Evolutionary conservation across 2,113 vertebrate species (phyloP).

Genomic region (Chaetura pelagica): DNA sequence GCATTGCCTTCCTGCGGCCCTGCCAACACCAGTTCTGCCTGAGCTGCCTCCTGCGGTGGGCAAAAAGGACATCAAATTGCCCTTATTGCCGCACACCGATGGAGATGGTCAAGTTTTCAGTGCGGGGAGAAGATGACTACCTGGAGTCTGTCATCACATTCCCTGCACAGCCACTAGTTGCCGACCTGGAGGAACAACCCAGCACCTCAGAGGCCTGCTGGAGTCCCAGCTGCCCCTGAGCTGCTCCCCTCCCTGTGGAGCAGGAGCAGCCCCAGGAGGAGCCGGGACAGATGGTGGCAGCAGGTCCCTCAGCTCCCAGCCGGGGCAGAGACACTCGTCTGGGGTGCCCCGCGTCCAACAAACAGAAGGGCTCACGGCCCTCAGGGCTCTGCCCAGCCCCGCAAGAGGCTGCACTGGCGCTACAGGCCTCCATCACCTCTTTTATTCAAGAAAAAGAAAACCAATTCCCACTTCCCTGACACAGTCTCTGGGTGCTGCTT

Average conservation of each 20-base stretch:
- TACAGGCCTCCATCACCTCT: rapidly evolving
- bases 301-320: neutral
- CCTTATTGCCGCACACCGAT: too few species aligned
- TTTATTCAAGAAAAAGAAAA: neutral
- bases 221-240: rapidly evolving
- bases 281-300: rapidly evolving
- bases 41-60: too few species aligned
- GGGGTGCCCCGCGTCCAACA: rapidly evolving
- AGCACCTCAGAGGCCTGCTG: rapidly evolving
- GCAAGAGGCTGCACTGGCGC: rapidly evolving
- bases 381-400: neutral
- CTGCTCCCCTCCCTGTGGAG: rapidly evolving
- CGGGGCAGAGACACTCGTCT: neutral
- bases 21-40: too few species aligned
- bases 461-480: neutral
- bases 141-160: too few species aligned
- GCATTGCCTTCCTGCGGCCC: too few species aligned
- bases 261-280: neutral
- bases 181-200: neutral
- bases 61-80: too few species aligned
- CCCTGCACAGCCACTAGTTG: too few species aligned
- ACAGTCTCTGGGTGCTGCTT: neutral
- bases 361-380: neutral
- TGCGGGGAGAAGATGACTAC: too few species aligned
- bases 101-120: too few species aligned